A percentile compares a stretch with the other conserved stretches of the same genome.
Evolutionary conservation across 2,888 invertebrate genomes (phyloP).

Genomic region (Melolontha melolontha): DNA sequence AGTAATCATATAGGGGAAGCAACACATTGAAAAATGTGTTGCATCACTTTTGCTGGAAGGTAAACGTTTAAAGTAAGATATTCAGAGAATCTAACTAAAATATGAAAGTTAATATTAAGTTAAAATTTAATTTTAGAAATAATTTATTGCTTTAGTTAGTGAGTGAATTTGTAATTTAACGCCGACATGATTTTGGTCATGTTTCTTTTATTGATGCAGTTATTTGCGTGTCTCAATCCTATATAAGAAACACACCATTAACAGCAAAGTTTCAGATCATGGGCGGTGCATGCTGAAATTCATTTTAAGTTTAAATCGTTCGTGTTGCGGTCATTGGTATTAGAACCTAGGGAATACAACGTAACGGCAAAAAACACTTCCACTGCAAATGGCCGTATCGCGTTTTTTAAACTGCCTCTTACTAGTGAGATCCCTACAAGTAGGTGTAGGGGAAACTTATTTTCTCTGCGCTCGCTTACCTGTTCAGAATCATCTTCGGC

Average conservation of each 20-base stretch:
- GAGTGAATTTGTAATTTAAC: no score
- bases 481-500: constrained; percentile 57
- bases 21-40: no score
- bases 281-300: constrained; percentile 1
- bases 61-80: no score
- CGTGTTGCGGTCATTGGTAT: constrained; percentile 31
- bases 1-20: not conserved
- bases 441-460: constrained; percentile 1
- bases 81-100: no score
- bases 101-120: no score
- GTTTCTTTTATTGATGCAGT: not conserved
- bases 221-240: not conserved
- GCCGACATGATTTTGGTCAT: no score
- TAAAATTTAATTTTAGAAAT: no score
- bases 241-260: no score
- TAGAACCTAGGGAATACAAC: constrained; percentile 5
- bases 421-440: constrained; percentile 11
- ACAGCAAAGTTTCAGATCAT: not conserved
- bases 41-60: no score
- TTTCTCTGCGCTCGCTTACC: constrained; percentile 49
- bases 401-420: constrained; percentile 50
- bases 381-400: constrained; percentile 50
- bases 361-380: constrained; percentile 34
- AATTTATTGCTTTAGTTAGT: no score
- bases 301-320: constrained; percentile 28